Percentiles rank a stretch among this genome's conserved stretches.
phyloP scores from a whole-genome alignment of 2,113 vertebrate genomes.

The Semnornis frantzii region DNA sequence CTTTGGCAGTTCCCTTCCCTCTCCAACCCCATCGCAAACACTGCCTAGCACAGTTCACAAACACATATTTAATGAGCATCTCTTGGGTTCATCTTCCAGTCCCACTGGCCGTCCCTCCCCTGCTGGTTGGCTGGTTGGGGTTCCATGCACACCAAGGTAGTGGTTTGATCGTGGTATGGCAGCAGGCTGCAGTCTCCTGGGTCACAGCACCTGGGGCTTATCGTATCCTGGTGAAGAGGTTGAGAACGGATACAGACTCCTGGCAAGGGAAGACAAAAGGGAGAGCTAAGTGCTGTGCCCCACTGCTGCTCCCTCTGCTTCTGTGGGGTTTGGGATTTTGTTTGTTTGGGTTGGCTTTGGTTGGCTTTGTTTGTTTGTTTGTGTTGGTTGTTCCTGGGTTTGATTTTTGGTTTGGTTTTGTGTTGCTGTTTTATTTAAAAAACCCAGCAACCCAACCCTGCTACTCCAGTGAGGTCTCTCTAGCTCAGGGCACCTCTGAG shows the following conservation, averaged over 20 bases:
- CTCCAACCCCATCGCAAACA: slow-evolving; percentile 45
- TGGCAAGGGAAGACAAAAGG: slow-evolving; percentile 33
- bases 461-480: not conserved
- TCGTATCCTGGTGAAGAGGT: slow-evolving; percentile 95
- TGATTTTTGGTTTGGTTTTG: too few relatives aligned
- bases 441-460: not conserved
- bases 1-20: slow-evolving; percentile 32
- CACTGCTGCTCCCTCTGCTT: accelerated
- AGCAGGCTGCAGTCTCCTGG: not conserved
- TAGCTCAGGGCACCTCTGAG: not conserved
- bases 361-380: too few relatives aligned
- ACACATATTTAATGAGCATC: slow-evolving; percentile 71
- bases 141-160: slow-evolving; percentile 44
- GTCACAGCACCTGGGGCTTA: slow-evolving; percentile 55
- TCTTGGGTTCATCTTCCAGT: slow-evolving; percentile 13
- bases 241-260: slow-evolving; percentile 93
- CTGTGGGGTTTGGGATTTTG: not conserved
- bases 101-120: slow-evolving; percentile 13
- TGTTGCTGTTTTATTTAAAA: too few relatives aligned
- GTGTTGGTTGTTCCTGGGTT: too few relatives aligned
- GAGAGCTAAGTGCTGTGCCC: not conserved
- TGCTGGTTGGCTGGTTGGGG: not conserved
- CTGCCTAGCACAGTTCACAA: slow-evolving; percentile 47
- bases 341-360: not conserved
- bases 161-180: slow-evolving; percentile 11